These are phyloP conservation scores for Aphelinus atriplicis DNA, from an alignment of 1,140 invertebrate genomes.

Conservation along the genomic window DNA sequence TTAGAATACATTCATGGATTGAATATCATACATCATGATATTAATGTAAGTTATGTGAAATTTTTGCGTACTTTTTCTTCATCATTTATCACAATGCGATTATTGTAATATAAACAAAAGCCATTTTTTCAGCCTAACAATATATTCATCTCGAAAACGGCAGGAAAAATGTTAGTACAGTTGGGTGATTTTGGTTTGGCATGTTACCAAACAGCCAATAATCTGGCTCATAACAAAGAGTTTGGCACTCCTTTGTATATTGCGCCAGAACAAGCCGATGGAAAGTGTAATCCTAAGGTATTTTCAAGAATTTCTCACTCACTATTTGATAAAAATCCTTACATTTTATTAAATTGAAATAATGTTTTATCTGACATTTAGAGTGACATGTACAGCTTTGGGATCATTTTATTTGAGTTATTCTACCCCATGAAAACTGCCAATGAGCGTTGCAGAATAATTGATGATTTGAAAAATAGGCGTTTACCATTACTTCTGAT, in stretches of 20 bases:
- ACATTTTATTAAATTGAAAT: neutral
- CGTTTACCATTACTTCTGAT: no score
- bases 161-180: neutral
- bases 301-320: neutral
- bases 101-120: no score
- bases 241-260: neutral
- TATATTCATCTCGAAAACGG: neutral
- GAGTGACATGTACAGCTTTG: constrained; percentile 16
- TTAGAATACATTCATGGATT: constrained; percentile 7
- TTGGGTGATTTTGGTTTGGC: constrained; percentile 13
- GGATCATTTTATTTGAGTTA: neutral
- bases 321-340: neutral
- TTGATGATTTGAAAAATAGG: constrained; percentile 8
- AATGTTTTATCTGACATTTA: neutral
- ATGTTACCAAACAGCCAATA: neutral
- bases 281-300: constrained; percentile 4
- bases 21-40: constrained; percentile 1
- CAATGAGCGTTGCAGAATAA: neutral
- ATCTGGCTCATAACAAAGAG: neutral
- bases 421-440: neutral
- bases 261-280: neutral
- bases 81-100: no score
- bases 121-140: neutral
- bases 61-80: neutral
- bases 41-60: neutral